These are phyloP conservation scores for Haliaeetus leucogaster DNA, from an alignment of 2,113 vertebrate species.

Conservation along the genomic window DNA sequence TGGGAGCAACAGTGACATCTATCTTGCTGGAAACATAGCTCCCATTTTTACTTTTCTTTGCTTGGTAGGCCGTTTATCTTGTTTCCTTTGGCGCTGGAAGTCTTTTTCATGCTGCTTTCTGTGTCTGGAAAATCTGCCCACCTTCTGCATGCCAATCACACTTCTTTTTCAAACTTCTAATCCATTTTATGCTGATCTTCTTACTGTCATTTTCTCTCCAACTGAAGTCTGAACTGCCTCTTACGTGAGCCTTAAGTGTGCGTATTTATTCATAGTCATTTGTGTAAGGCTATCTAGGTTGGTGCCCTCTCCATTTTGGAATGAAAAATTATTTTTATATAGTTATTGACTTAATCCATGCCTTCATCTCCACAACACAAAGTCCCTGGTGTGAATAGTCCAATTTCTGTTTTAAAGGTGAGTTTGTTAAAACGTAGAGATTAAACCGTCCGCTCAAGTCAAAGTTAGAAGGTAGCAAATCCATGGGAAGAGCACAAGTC, in stretches of 20 bases:
- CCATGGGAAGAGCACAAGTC: background rate
- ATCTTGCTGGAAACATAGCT: constrained; percentile 16
- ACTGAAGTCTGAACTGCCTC: background rate
- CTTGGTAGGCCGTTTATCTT: constrained; percentile 4
- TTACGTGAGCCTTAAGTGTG: background rate
- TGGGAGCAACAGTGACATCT: constrained; percentile 39
- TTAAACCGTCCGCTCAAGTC: background rate
- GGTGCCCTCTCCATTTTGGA: background rate
- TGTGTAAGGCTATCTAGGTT: background rate
- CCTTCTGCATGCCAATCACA: constrained; percentile 50
- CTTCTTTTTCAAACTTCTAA: constrained; percentile 28
- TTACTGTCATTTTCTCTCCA: background rate
- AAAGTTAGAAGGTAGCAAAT: background rate
- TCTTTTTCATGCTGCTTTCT: constrained; percentile 17
- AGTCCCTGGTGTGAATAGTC: background rate
- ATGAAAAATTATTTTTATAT: background rate
- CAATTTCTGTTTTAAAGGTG: background rate
- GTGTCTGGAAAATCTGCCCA: constrained; percentile 49
- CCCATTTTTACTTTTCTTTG: constrained; percentile 24
- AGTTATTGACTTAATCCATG: background rate
- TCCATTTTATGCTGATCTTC: background rate
- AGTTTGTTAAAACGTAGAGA: background rate
- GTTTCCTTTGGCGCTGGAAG: constrained; percentile 22
- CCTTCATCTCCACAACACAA: background rate
- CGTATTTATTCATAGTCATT: background rate